phyloP scores from a whole-genome alignment of 1,140 invertebrate species.

The Stegodyphus dumicola region DNA sequence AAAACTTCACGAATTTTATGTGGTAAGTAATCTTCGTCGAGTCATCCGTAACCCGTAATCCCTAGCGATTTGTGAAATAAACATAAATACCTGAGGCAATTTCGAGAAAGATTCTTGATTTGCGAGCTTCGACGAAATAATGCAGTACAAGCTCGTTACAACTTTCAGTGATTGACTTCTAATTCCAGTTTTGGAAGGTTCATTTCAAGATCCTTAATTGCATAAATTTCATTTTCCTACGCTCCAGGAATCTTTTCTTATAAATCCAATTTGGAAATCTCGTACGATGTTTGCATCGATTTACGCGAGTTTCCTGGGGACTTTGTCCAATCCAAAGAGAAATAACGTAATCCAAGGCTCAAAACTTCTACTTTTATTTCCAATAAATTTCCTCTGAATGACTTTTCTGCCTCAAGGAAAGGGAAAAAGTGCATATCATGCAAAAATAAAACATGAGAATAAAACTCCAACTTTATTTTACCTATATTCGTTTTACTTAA shows the following conservation, averaged over 20 bases:
- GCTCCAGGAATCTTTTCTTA: constrained; percentile 30
- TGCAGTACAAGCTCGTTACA: constrained; percentile 27
- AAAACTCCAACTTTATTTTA: too few species aligned
- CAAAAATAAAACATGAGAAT: too few species aligned
- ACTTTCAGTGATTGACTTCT: constrained; percentile 49
- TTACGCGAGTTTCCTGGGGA: neutral
- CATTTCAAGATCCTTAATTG: constrained; percentile 38
- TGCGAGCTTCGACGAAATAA: constrained; percentile 19
- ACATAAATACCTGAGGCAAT: constrained; percentile 35
- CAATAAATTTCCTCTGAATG: neutral
- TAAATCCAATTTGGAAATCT: constrained; percentile 43
- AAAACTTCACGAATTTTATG: too few species aligned
- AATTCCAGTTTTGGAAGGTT: constrained; percentile 13
- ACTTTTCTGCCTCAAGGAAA: neutral
- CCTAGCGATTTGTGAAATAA: neutral
- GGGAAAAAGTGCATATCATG: too few species aligned
- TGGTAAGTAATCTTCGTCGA: too few species aligned
- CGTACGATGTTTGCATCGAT: constrained; percentile 26
- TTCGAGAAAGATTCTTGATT: constrained; percentile 16
- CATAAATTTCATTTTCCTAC: constrained; percentile 38
- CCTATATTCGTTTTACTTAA: too few species aligned
- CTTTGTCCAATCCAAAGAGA: neutral
- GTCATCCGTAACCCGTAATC: too few species aligned
- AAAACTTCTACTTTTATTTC: neutral
- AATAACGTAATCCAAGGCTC: neutral